Evolutionary conservation across 2,113 vertebrate species (phyloP), one percentile per base, ranked within the genome.

Genomic region (Apaloderma vittatum): DNA sequence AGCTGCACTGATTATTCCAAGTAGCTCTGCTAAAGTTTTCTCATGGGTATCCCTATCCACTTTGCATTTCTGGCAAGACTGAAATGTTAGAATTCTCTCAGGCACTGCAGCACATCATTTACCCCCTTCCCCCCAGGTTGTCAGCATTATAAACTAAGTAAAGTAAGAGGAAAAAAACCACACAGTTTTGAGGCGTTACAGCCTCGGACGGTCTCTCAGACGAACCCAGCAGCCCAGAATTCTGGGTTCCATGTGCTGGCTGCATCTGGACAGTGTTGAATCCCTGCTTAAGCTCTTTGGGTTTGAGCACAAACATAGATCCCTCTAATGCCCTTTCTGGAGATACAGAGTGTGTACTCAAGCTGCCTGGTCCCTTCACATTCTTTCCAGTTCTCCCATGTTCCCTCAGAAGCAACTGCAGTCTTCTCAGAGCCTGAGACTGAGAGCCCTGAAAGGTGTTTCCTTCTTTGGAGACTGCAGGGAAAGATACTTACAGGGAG

Each of bases 1-100:
- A 97, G 88, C 74, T 96, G 85, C 88, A 71, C 32, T 90, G 86
- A 59, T 43, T 88, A 94, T 88, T 94, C 78, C 29, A 90, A 90
- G 54, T 63, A 83, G 82, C 59, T 90, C 46, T 86, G 78, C 71
- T 90, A 10, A 66, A 43, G 51, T 92, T 96, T 93, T 86, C 88
- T 90, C 71, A 88, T 88, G 75, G 78, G 55, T 84, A 77, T 80
- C 54, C 61, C 63, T 80, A 63, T 73, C 92, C 92, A 86, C 34
- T 45, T 45, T 2, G 5, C 22, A 62, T 70, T 90, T 93, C 79
- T 93, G 63, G 63, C 78, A 77, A 57, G 34, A 45, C 20, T 57
- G 51, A 83, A 88, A 93, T 52, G 32, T 30, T 66, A 86, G n/a
- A 32, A 63, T 88, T 90, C 71, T 80, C 78, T 80, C 62, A 62